A percentile compares a stretch with the other conserved stretches of the same genome.
Conservation (phyloP, 2,113 vertebrate genomes). For the Istiophorus platypterus region DNA sequence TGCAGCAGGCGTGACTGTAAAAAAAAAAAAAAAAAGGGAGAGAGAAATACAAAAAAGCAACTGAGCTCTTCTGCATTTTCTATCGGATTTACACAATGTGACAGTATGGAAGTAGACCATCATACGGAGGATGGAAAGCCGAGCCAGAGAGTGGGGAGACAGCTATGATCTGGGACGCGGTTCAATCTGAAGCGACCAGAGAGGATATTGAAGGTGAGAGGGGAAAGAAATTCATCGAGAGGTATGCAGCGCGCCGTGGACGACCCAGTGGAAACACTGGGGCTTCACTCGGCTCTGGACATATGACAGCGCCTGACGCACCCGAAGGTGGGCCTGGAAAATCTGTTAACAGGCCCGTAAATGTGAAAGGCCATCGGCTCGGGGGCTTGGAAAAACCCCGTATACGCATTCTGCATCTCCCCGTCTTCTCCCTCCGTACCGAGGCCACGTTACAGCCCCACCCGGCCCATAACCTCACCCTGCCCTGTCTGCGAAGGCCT, state of each 20-base stretch:
- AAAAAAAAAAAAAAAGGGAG: neutral
- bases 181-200: conserved; percentile 33
- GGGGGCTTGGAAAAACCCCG: conserved; percentile 50
- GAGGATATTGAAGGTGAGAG: conserved; percentile 62
- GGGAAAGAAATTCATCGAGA: conserved; percentile 47
- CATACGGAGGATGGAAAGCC: conserved; percentile 41
- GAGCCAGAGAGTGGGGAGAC: conserved; percentile 10
- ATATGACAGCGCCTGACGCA: conserved; percentile 55
- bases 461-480: conserved; percentile 21
- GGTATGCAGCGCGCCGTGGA: conserved; percentile 23
- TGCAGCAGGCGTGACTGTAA: neutral
- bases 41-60: conserved; percentile 13
- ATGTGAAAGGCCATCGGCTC: conserved; percentile 47
- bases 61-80: conserved; percentile 9
- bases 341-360: conserved; percentile 52
- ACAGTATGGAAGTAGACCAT: conserved; percentile 58
- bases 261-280: conserved; percentile 63
- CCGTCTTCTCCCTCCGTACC: conserved; percentile 7
- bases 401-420: conserved; percentile 24
- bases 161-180: conserved; percentile 25
- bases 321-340: conserved; percentile 66
- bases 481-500: conserved; percentile 14
- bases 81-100: conserved; percentile 30
- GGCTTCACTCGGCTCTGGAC: conserved; percentile 52
- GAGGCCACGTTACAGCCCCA: conserved; percentile 25